Evolutionary conservation across 2,888 invertebrate species (phyloP), one percentile per base, ranked within the genome.

Genomic region (Diplazon laetatorius): DNA sequence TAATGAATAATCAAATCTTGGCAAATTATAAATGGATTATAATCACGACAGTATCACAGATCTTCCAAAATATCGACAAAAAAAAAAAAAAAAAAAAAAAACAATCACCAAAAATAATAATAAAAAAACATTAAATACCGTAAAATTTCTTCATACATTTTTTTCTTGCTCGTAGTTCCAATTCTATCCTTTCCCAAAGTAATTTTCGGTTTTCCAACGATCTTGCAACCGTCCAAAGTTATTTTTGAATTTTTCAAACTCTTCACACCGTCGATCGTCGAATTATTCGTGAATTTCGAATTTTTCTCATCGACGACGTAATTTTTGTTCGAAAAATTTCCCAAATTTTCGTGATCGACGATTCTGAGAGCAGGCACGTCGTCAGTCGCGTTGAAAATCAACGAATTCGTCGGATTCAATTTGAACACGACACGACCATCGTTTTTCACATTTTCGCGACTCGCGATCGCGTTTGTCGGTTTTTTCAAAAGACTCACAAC

Each of bases 361-460:
- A 88, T 86, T 52, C 87, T 85, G 16, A 89, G 71, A 0, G 87
- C 84, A 0, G 89, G 89, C 35, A 87, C 75, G 50, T 81, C 82
- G 5, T 80, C 85, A 37, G 85, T 83, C 0, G 82, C 42, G 14
- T 88, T 87, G 10, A 89, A 59, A 8, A 88, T 55, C 25, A 88
- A 37, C 60, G 85, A 87, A 50, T 86, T 87, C 0, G 82, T 72
- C 0, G 86, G 50, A 68, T 85, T 84, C 2, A 87, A 57, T n/a
- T 76, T 85, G 0, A 87, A 55, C 22, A 46, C 62, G 46, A 78
- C 73, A 57, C 37, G n/a, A 44, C 42, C 42, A 9, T 39, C 48
- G 48, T 22, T 8, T 65, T 50, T 65, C 5, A 4, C 14, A 5
- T 30, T 14, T 37, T n/a, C n/a, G n/a, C n/a, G n/a, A n/a, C n/a